Conservation (phyloP, 2,888 invertebrate genomes). For the Ecliptopera silaceata region DNA sequence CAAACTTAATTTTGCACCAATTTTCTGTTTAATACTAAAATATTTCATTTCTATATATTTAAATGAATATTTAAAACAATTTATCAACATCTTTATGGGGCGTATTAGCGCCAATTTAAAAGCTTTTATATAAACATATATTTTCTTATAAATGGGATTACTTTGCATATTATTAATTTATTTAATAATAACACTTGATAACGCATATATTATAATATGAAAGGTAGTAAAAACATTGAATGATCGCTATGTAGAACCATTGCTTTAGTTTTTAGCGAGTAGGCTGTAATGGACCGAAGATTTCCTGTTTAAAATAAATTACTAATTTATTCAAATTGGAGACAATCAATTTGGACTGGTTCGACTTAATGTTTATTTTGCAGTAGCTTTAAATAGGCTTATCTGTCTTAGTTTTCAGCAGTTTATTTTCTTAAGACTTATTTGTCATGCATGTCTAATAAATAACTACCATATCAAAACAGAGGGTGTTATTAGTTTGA, state of each 20-base stretch:
- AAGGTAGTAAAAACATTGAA: constrained; percentile 28
- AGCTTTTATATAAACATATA: constrained; percentile 16
- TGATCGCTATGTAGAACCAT: not conserved
- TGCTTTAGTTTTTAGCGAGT: constrained; percentile 16
- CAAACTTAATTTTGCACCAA: constrained; percentile 29
- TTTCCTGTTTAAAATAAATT: constrained; percentile 46
- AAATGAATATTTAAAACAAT: not conserved
- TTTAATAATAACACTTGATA: constrained; percentile 7
- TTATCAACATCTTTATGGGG: constrained; percentile 13
- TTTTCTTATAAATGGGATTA: constrained; percentile 11
- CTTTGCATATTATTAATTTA: constrained; percentile 12
- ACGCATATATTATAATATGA: constrained; percentile 7
- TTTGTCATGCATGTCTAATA: too few species aligned
- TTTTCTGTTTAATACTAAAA: not conserved
- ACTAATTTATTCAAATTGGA: constrained; percentile 69
- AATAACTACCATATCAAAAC: too few species aligned
- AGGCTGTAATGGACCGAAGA: constrained; percentile 39
- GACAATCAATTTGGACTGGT: constrained; percentile 49
- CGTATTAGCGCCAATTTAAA: constrained; percentile 13
- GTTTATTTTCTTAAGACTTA: not conserved
- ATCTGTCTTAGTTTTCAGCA: constrained; percentile 19
- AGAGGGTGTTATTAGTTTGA: too few species aligned
- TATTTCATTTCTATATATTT: too few species aligned
- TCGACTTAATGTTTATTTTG: constrained; percentile 45
- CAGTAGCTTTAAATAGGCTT: constrained; percentile 22